phyloP scores from a whole-genome alignment of 2,113 vertebrate species.

The Okapia johnstoni region DNA sequence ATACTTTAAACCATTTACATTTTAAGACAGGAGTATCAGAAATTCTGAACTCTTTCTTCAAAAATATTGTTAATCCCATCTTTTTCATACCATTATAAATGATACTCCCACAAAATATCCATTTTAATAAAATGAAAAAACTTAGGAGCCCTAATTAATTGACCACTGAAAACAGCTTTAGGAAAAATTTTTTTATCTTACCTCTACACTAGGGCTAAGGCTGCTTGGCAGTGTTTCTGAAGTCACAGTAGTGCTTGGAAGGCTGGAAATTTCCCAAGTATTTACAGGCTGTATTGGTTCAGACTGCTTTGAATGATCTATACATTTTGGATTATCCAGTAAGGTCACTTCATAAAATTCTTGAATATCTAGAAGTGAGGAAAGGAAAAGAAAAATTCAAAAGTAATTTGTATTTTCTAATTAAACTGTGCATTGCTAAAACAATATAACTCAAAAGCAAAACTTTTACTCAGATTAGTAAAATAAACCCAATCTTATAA shows the following conservation, averaged over 20 bases:
- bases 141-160: neutral
- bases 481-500: conserved; percentile 10
- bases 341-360: conserved; percentile 99
- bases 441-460: conserved; percentile 26
- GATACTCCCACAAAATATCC: conserved; percentile 10
- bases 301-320: conserved; percentile 83
- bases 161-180: neutral
- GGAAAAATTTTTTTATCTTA: conserved; percentile 63
- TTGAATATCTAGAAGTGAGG: conserved; percentile 91
- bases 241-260: conserved; percentile 92
- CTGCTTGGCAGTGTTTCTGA: conserved; percentile 92
- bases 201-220: conserved; percentile 95
- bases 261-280: conserved; percentile 95
- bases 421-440: conserved; percentile 33
- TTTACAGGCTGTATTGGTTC: conserved; percentile 87
- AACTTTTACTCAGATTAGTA: neutral
- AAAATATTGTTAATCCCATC: conserved; percentile 24
- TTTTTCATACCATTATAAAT: neutral
- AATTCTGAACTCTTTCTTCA: conserved; percentile 12
- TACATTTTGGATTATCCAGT: conserved; percentile 93
- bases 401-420: conserved; percentile 29
- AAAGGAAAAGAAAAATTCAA: conserved; percentile 32
- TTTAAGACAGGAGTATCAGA: neutral
- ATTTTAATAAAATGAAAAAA: conserved; percentile 27
- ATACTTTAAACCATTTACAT: neutral